phyloP scores from a whole-genome alignment of 2,888 invertebrate species.

The Aquatica leii region DNA sequence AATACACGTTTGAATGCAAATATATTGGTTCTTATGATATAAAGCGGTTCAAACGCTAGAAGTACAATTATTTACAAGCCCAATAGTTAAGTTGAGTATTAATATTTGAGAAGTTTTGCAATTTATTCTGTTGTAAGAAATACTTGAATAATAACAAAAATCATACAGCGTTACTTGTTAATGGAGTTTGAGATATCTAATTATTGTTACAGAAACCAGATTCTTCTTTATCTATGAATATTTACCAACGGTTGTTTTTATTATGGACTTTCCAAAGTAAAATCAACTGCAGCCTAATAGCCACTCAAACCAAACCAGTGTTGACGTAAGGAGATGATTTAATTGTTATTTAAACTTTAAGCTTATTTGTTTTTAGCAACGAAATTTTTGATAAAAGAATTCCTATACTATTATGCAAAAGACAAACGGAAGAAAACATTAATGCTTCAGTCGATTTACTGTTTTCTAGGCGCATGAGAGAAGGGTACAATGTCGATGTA shows the following conservation, averaged over 20 bases:
- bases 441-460: constrained; percentile 70
- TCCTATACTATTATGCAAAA: constrained; percentile 67
- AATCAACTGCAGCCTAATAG: background rate
- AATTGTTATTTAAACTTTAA: constrained; percentile 10
- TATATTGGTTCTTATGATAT: no score
- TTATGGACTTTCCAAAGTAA: constrained; percentile 49
- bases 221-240: constrained; percentile 53
- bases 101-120: no score
- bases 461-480: constrained; percentile 75
- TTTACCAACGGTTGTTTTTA: constrained; percentile 54
- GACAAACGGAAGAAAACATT: constrained; percentile 71
- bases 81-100: no score
- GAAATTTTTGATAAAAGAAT: constrained; percentile 66
- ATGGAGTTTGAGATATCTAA: no score
- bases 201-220: constrained; percentile 52
- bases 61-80: no score
- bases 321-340: constrained; percentile 1
- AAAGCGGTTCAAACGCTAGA: no score
- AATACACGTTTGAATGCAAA: no score
- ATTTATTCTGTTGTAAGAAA: no score
- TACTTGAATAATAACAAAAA: no score
- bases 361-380: constrained; percentile 58
- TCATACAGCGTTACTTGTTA: no score
- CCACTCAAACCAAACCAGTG: constrained; percentile 23
- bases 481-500: constrained; percentile 76